phyloP scores from a whole-genome alignment of 1,140 invertebrate species.

The Cyclina sinensis region DNA sequence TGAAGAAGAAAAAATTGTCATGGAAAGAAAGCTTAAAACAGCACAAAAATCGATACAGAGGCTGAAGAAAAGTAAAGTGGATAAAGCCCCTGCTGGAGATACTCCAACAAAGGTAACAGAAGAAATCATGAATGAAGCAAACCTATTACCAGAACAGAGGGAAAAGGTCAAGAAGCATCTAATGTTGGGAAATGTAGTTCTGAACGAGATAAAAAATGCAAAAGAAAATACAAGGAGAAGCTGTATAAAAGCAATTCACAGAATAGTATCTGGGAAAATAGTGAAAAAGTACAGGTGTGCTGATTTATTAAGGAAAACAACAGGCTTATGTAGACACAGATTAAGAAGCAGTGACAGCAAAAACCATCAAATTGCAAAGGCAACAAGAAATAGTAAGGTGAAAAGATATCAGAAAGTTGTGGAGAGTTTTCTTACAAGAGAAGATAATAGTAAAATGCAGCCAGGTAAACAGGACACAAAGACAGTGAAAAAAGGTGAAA shows the following conservation, averaged over 20 bases:
- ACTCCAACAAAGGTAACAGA: background rate
- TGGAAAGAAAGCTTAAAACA: background rate
- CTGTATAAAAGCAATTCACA: constrained; percentile 50
- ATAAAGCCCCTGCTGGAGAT: background rate
- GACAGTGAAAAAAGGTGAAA: background rate
- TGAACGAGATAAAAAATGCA: constrained; percentile 20
- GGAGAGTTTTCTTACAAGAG: constrained; percentile 21
- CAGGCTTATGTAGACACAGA: constrained; percentile 40
- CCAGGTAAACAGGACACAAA: constrained; percentile 48
- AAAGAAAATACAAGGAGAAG: too few species aligned
- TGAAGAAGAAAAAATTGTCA: background rate
- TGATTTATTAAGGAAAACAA: background rate
- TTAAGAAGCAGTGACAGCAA: constrained; percentile 21
- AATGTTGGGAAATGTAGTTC: background rate
- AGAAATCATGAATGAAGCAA: background rate
- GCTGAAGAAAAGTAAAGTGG: background rate
- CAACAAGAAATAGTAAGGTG: constrained; percentile 13
- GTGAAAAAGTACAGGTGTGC: constrained; percentile 46
- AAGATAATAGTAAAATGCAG: constrained; percentile 59
- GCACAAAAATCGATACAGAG: constrained; percentile 22
- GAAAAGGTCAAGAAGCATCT: background rate
- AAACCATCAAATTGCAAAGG: constrained; percentile 5
- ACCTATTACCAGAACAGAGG: background rate
- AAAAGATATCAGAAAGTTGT: constrained; percentile 6
- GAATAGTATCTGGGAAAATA: constrained; percentile 58